Percentiles rank a stretch among this genome's conserved stretches.
Evolutionary conservation across 2,888 invertebrate genomes (phyloP).

Genomic region (Drosophila seclusa): DNA sequence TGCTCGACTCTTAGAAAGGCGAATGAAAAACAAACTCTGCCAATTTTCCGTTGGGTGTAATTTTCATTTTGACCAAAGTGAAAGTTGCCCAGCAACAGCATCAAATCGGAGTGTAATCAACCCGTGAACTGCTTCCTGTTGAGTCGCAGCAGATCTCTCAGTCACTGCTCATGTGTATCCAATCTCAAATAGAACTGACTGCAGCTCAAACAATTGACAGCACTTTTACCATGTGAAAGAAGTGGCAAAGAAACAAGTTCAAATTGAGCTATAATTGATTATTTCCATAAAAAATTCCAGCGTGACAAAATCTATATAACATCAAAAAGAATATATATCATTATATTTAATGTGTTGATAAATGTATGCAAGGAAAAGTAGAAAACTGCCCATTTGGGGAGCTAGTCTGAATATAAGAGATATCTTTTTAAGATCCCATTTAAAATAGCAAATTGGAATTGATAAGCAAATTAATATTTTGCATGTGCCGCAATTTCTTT

Average conservation of each 20-base stretch:
- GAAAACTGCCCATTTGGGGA: background rate
- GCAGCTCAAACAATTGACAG: background rate
- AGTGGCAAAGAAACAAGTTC: background rate
- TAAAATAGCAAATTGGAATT: background rate
- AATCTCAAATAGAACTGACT: slow-evolving; percentile 4
- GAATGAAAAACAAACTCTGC: slow-evolving; percentile 42
- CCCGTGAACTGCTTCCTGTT: slow-evolving; percentile 28
- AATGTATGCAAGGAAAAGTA: background rate
- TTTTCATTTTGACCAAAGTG: slow-evolving; percentile 43
- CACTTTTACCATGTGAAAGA: background rate
- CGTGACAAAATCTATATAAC: background rate
- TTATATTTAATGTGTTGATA: background rate
- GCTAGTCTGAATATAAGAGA: background rate
- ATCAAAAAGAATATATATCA: background rate
- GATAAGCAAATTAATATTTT: background rate
- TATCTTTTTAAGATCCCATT: background rate
- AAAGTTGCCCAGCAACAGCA: slow-evolving; percentile 37
- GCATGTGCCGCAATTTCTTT: background rate
- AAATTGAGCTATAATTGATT: background rate
- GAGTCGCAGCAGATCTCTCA: background rate
- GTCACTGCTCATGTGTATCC: slow-evolving; percentile 10
- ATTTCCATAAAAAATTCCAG: background rate
- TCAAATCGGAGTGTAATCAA: slow-evolving; percentile 20
- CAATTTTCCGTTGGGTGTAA: slow-evolving; percentile 28
- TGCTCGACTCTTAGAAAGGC: slow-evolving; percentile 25